Percentiles rank a stretch among this genome's conserved stretches.
phyloP scores from a whole-genome alignment of 37 sponge, comb jelly and placozoan genomes.

The Spongilla lacustris region DNA sequence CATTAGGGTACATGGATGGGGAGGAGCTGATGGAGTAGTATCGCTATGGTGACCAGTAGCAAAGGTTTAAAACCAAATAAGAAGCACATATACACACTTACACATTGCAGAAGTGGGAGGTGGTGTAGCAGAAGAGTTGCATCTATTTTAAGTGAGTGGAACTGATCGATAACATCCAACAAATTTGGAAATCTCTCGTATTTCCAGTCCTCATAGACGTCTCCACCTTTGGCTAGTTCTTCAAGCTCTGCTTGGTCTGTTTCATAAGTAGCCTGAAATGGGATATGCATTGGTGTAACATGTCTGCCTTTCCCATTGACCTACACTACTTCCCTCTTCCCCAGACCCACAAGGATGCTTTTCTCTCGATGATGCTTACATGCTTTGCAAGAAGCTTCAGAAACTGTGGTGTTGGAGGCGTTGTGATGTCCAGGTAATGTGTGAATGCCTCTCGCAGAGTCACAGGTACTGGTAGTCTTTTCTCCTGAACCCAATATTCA shows the following conservation, averaged over 20 bases:
- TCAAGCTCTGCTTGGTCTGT: conserved; percentile 53
- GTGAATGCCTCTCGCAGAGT: conserved; percentile 80
- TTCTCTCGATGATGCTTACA: no score
- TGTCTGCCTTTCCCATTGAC: no score
- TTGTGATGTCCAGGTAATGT: conserved; percentile 85
- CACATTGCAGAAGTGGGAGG: conserved; percentile 84
- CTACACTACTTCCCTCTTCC: no score
- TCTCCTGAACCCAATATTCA: conserved; percentile 49
- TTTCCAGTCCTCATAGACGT: conserved; percentile 89
- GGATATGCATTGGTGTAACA: no score
- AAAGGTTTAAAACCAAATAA: not conserved
- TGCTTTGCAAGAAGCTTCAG: conserved; percentile 70
- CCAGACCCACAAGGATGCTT: no score
- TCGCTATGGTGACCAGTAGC: conserved; percentile 43
- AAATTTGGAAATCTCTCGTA: conserved; percentile 76
- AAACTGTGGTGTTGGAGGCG: conserved; percentile 84
- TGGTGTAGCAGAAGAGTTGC: conserved; percentile 57
- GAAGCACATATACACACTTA: no score
- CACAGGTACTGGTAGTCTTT: conserved; percentile 59
- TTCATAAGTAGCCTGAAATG: conserved; percentile 47
- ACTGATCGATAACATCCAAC: conserved; percentile 74
- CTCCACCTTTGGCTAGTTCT: conserved; percentile 72
- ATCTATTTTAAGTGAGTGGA: conserved; percentile 79
- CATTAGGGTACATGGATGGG: conserved; percentile 47
- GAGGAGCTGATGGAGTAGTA: conserved; percentile 94